phyloP scores from a whole-genome alignment of 2,797 vertebrate genomes.

The Acipenser oxyrinchus region DNA sequence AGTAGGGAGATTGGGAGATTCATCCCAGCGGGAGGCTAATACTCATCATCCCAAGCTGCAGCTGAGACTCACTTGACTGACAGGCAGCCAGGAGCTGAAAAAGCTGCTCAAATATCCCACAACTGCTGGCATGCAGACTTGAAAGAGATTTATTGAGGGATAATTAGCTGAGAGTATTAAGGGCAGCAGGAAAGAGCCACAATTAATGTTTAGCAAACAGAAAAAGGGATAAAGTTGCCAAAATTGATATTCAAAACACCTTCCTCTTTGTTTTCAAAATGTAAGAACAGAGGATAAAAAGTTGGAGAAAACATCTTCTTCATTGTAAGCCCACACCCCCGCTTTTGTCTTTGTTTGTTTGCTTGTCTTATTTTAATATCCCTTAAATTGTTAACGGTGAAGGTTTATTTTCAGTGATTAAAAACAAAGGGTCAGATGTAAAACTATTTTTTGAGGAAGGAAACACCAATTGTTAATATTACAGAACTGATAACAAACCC shows the following conservation, averaged over 20 bases:
- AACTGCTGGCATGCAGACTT: conserved; percentile 64
- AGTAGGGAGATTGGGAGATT: conserved; percentile 71
- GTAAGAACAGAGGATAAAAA: too few relatives aligned
- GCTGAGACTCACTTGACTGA: conserved; percentile 93
- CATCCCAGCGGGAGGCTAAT: conserved; percentile 90
- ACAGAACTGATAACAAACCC: too few relatives aligned
- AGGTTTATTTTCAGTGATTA: too few relatives aligned
- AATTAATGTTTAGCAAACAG: conserved; percentile 73
- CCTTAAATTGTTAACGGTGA: too few relatives aligned
- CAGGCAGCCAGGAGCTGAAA: conserved; percentile 74
- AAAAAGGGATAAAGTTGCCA: conserved; percentile 37
- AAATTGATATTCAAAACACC: conserved; percentile 9
- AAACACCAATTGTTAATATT: too few relatives aligned
- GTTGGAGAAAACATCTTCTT: too few relatives aligned
- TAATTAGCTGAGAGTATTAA: conserved; percentile 77
- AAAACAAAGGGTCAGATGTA: too few relatives aligned
- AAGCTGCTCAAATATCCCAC: conserved; percentile 74
- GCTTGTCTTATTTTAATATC: conserved; percentile 3
- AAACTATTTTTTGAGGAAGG: too few relatives aligned
- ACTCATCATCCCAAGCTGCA: conserved; percentile 84
- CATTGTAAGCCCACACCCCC: too few relatives aligned
- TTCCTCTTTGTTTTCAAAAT: neutral
- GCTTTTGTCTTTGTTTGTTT: too few relatives aligned
- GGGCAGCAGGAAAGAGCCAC: conserved; percentile 64
- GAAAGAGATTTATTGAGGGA: conserved; percentile 72